These are phyloP conservation scores for Troglohyphantes excavatus DNA, from an alignment of 2,888 invertebrate genomes.

Conservation along the genomic window DNA sequence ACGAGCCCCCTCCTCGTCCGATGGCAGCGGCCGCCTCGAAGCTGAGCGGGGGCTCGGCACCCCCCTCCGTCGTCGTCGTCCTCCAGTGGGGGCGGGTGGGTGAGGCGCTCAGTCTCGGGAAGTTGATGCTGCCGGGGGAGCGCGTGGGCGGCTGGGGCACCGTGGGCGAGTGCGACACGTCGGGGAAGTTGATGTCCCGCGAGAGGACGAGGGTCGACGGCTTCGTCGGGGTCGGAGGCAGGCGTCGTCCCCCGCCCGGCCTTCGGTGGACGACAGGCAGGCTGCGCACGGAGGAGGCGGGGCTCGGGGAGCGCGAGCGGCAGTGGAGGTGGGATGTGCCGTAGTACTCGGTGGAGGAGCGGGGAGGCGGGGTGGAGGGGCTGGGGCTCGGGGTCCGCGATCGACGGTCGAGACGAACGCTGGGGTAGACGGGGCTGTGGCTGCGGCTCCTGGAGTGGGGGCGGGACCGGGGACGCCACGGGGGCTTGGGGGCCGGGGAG, in stretches of 20 bases:
- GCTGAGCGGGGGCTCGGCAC: conserved; percentile 85
- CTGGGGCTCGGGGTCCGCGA: conserved; percentile 89
- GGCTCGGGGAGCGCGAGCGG: conserved; percentile 84
- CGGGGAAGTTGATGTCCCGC: conserved; percentile 82
- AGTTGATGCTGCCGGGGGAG: conserved; percentile 86
- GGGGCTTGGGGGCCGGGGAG: conserved; percentile 72
- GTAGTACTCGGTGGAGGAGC: conserved; percentile 81
- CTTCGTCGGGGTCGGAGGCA: conserved; percentile 95
- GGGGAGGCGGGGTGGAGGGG: conserved; percentile 81
- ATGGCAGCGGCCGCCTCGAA: conserved; percentile 91
- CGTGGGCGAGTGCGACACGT: conserved; percentile 83
- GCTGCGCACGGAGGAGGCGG: conserved; percentile 79
- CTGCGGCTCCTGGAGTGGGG: conserved; percentile 64
- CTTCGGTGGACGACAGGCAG: conserved; percentile 75
- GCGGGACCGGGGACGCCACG: conserved; percentile 27
- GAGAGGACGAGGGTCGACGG: conserved; percentile 89
- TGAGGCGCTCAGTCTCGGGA: conserved; percentile 96
- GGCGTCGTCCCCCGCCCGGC: conserved; percentile 84
- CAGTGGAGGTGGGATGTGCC: conserved; percentile 84
- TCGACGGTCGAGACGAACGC: conserved; percentile 84
- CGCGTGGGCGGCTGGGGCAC: conserved; percentile 82
- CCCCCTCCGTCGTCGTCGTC: conserved; percentile 67
- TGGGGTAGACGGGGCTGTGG: conserved; percentile 74
- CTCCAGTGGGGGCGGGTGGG: conserved; percentile 88
- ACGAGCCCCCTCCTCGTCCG: conserved; percentile 89